These are phyloP conservation scores for Chromobotia macracanthus DNA, from an alignment of 2,797 vertebrate species.

Conservation along the genomic window DNA sequence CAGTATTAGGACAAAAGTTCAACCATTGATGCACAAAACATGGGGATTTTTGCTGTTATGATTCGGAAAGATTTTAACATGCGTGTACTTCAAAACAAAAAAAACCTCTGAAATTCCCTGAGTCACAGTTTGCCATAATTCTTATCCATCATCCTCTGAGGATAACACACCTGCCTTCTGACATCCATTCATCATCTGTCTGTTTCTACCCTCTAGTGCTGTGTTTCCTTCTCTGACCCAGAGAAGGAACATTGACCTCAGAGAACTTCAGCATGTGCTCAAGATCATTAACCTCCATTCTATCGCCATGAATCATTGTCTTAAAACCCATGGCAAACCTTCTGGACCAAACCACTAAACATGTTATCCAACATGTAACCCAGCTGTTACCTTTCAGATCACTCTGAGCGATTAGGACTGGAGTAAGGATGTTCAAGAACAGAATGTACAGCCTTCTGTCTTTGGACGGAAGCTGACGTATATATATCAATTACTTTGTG, in stretches of 20 bases:
- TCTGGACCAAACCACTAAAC: neutral
- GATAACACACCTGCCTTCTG: slow-evolving; percentile 43
- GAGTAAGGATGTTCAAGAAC: neutral
- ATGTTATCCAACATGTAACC: slow-evolving; percentile 15
- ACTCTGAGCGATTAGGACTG: neutral
- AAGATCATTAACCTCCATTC: slow-evolving; percentile 38
- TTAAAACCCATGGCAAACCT: slow-evolving; percentile 13
- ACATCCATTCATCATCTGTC: slow-evolving; percentile 35
- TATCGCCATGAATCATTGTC: slow-evolving; percentile 42
- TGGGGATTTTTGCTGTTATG: neutral
- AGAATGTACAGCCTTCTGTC: neutral
- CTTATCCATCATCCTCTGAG: neutral
- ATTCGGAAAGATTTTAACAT: neutral
- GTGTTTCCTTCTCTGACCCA: slow-evolving; percentile 33
- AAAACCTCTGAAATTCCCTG: slow-evolving; percentile 14
- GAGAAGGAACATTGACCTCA: slow-evolving; percentile 19
- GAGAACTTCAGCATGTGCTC: slow-evolving; percentile 40
- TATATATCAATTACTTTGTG: neutral
- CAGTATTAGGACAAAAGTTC: neutral
- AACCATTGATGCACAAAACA: slow-evolving; percentile 6
- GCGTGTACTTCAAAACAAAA: neutral
- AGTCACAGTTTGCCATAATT: slow-evolving; percentile 7
- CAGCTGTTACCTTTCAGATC: slow-evolving; percentile 14
- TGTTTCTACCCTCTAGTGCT: slow-evolving; percentile 24
- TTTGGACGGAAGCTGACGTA: slow-evolving; percentile 4